Evolutionary conservation across 2,888 invertebrate species (phyloP).

Genomic region (Gnatocerus cornutus): DNA sequence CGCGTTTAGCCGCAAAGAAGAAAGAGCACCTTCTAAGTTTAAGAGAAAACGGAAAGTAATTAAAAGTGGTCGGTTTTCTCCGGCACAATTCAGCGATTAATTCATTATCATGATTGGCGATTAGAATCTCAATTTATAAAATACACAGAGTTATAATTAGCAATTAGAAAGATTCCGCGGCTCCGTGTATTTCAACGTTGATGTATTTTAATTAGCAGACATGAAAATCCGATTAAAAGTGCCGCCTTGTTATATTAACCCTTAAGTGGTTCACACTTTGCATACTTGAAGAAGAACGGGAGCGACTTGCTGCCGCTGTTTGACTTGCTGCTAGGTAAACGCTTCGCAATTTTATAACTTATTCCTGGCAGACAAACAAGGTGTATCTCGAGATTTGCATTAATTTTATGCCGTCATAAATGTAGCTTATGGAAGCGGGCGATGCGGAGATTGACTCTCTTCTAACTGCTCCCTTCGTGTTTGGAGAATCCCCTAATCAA

Average conservation of each 20-base stretch:
- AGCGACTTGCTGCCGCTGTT: conserved; percentile 54
- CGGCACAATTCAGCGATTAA: conserved; percentile 69
- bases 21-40: conserved; percentile 55
- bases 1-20: conserved; percentile 35
- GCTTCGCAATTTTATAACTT: conserved; percentile 68
- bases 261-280: conserved; percentile 69
- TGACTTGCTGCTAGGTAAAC: conserved; percentile 67
- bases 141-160: conserved; percentile 72
- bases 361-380: conserved; percentile 68
- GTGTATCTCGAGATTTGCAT: conserved; percentile 71
- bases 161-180: conserved; percentile 70
- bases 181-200: conserved; percentile 67
- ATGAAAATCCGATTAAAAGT: conserved; percentile 71
- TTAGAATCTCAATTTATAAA: conserved; percentile 72
- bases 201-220: conserved; percentile 71
- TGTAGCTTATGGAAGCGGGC: conserved; percentile 64
- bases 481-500: conserved; percentile 65
- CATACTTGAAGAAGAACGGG: conserved; percentile 63
- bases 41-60: conserved; percentile 65
- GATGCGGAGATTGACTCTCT: conserved; percentile 52
- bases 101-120: conserved; percentile 72
- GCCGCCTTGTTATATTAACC: conserved; percentile 68
- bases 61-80: conserved; percentile 68
- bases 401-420: conserved; percentile 71
- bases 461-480: conserved; percentile 49